Percentiles rank a stretch among this genome's conserved stretches.
phyloP scores from a whole-genome alignment of 2,113 vertebrate species.

The Raja brachyura region DNA sequence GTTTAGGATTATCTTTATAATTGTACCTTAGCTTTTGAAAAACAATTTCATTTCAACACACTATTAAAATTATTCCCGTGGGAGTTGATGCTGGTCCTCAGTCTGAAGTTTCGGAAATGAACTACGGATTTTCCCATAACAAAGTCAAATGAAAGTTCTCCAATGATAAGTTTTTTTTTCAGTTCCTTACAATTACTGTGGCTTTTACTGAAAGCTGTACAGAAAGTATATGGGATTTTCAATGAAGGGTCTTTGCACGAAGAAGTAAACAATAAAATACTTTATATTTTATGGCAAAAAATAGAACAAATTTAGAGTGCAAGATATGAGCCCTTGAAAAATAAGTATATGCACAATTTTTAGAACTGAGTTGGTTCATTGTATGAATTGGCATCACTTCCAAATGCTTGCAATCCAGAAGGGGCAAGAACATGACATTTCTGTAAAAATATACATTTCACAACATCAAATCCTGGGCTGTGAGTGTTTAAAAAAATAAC shows the following conservation, averaged over 20 bases:
- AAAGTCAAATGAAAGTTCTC: not conserved
- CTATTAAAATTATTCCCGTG: not conserved
- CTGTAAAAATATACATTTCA: not conserved
- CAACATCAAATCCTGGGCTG: not conserved
- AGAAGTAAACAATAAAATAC: not conserved
- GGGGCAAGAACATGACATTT: not conserved
- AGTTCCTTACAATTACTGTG: not conserved
- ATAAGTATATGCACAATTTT: not conserved
- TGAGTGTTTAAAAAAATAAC: not conserved
- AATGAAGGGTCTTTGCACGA: not conserved
- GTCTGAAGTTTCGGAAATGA: not conserved
- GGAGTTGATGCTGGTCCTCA: not conserved
- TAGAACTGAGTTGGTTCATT: not conserved
- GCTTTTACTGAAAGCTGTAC: not conserved
- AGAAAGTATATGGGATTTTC: not conserved
- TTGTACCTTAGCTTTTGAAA: not conserved
- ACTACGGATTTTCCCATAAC: not conserved
- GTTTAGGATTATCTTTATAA: conserved; percentile 12
- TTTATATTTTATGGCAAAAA: not conserved
- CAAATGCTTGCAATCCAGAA: not conserved
- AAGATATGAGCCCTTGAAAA: not conserved
- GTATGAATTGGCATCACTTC: not conserved
- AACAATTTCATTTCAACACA: not conserved
- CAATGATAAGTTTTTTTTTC: not conserved
- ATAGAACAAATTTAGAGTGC: not conserved